Evolutionary conservation across 2,797 vertebrate species (phyloP).

Genomic region (Arnoldichthys spilopterus): DNA sequence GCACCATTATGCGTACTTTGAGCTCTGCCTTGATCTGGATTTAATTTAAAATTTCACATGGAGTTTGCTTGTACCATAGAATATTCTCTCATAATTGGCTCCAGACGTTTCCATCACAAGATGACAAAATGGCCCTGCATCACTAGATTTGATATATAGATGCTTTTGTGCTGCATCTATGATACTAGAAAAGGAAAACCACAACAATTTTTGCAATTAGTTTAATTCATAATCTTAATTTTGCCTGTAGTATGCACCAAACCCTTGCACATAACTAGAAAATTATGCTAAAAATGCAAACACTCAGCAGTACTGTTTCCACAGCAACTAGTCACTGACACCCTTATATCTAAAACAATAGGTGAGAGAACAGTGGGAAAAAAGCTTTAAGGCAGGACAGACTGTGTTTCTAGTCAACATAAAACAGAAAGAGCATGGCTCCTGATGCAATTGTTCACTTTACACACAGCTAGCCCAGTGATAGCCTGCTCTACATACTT

Average conservation of each 20-base stretch:
- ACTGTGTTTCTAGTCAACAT: background rate
- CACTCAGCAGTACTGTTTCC: constrained; percentile 1
- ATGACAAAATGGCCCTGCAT: too few species aligned
- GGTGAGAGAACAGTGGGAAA: background rate
- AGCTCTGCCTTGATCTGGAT: too few species aligned
- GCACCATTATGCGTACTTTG: too few species aligned
- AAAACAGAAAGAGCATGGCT: background rate
- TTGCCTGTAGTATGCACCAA: background rate
- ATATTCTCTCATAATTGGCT: too few species aligned
- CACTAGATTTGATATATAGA: too few species aligned
- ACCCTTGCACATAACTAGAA: background rate
- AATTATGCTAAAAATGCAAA: background rate
- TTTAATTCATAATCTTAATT: background rate
- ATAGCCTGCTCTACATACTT: constrained; percentile 6
- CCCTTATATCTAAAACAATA: background rate
- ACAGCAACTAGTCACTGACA: background rate
- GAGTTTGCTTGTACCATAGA: too few species aligned
- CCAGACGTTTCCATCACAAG: too few species aligned
- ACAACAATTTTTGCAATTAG: too few species aligned
- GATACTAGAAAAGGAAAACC: too few species aligned
- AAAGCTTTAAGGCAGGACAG: background rate
- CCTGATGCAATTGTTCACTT: constrained; percentile 25
- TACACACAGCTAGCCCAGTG: background rate
- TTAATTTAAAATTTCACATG: too few species aligned
- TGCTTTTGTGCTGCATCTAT: too few species aligned